phyloP scores from a whole-genome alignment of 2,113 vertebrate genomes.

The Chlorodrepanis virens region DNA sequence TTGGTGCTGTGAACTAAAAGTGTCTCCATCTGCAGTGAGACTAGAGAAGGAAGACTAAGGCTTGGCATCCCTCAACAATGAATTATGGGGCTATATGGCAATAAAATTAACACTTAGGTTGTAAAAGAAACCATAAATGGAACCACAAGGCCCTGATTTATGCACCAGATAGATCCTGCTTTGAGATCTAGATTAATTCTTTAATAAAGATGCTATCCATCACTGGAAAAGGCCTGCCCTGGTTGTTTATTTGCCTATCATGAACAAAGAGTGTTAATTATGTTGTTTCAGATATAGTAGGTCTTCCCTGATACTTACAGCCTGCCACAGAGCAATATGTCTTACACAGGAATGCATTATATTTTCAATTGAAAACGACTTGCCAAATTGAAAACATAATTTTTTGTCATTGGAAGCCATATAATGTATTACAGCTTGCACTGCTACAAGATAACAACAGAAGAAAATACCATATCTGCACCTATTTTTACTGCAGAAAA shows the following conservation, averaged over 20 bases:
- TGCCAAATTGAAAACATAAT: conserved; percentile 46
- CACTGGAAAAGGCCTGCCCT: conserved; percentile 31
- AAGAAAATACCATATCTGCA: neutral
- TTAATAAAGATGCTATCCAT: conserved; percentile 60
- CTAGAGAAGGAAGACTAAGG: neutral
- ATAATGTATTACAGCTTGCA: neutral
- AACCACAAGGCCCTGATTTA: conserved; percentile 69
- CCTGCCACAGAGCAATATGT: conserved; percentile 16
- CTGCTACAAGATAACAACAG: neutral
- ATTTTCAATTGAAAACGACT: conserved; percentile 32
- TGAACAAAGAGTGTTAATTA: conserved; percentile 57
- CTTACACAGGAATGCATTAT: conserved; percentile 6
- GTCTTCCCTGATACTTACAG: conserved; percentile 34
- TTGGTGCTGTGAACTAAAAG: neutral
- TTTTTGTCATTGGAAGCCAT: conserved; percentile 7
- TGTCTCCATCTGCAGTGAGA: neutral
- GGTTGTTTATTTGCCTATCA: conserved; percentile 57
- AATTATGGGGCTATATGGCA: conserved; percentile 47
- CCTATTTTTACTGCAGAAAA: neutral
- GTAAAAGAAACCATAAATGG: conserved; percentile 60
- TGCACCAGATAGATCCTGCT: conserved; percentile 16
- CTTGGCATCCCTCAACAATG: neutral
- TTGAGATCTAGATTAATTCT: conserved; percentile 54
- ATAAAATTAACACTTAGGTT: conserved; percentile 68
- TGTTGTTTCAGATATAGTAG: conserved; percentile 35